Percentiles rank a stretch among this genome's conserved stretches.
phyloP scores from a whole-genome alignment of 2,888 invertebrate species.

The Tethea ocularis region DNA sequence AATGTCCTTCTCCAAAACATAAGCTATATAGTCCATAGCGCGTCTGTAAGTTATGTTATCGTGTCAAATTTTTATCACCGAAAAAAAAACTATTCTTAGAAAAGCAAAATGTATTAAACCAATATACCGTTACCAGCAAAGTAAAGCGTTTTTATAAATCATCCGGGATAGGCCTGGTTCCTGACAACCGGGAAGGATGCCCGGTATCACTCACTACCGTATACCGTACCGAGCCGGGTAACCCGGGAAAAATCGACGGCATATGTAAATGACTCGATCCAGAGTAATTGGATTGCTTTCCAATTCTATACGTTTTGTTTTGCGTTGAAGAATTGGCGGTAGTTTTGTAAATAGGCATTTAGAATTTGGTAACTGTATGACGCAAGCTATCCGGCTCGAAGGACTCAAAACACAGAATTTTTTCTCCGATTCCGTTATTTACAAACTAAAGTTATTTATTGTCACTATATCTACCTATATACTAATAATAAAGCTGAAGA shows the following conservation, averaged over 20 bases:
- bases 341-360: too few species aligned
- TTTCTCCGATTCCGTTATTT: too few species aligned
- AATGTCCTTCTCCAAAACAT: too few species aligned
- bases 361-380: too few species aligned
- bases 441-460: too few species aligned
- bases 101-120: neutral
- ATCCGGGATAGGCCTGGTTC: conserved; percentile 16
- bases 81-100: neutral
- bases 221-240: conserved; percentile 5
- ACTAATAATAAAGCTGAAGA: too few species aligned
- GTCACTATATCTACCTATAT: too few species aligned
- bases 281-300: conserved; percentile 12
- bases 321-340: neutral
- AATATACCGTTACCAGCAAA: neutral
- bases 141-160: conserved; percentile 24
- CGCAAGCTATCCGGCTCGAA: too few species aligned
- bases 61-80: neutral
- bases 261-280: conserved; percentile 24
- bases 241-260: conserved; percentile 22
- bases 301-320: conserved; percentile 6
- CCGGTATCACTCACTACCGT: conserved; percentile 24
- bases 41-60: too few species aligned
- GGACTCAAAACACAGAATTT: too few species aligned
- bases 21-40: too few species aligned
- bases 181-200: conserved; percentile 28